These are phyloP conservation scores for Prionailurus bengalensis DNA, from an alignment of 2,113 vertebrate species.

Conservation along the genomic window DNA sequence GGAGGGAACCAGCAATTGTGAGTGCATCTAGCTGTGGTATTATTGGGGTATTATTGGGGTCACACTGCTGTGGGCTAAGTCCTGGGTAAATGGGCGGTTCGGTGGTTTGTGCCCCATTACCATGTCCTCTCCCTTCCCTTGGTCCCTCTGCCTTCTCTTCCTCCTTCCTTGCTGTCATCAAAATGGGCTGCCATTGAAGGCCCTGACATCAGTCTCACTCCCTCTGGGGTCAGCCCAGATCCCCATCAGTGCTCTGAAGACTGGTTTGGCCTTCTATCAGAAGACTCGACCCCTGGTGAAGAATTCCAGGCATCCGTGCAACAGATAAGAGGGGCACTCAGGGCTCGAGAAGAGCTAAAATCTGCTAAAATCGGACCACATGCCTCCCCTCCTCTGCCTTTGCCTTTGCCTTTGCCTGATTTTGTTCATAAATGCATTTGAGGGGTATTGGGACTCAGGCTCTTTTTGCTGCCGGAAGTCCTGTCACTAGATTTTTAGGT, in stretches of 20 bases:
- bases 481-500: background rate
- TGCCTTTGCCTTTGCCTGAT: background rate
- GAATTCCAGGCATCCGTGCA: background rate
- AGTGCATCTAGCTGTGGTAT: background rate
- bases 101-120: accelerated
- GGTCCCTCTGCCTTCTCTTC: background rate
- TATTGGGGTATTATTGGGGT: background rate
- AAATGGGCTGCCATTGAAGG: background rate
- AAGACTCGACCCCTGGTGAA: background rate
- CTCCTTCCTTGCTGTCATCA: background rate
- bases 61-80: background rate
- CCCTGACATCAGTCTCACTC: background rate
- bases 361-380: background rate
- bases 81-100: background rate
- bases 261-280: background rate
- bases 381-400: background rate
- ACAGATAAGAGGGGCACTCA: background rate
- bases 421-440: background rate
- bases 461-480: accelerated
- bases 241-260: background rate
- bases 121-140: background rate
- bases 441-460: background rate
- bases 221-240: background rate
- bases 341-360: background rate
- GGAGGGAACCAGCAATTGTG: background rate